Conservation (phyloP, 2,797 vertebrate species). For the Bovichtus diacanthus region DNA sequence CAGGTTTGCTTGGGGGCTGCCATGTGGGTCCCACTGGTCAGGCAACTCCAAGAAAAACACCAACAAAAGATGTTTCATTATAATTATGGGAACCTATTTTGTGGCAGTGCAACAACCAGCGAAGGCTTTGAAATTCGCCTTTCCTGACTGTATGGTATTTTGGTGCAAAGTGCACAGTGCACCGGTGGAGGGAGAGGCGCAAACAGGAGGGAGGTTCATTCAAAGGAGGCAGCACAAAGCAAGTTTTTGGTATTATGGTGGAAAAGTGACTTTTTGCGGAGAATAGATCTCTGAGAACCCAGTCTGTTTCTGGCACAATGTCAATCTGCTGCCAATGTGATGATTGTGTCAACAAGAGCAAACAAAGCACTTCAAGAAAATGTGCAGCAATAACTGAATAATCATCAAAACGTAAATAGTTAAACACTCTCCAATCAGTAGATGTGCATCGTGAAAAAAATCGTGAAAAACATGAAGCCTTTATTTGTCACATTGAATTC, state of each 20-base stretch:
- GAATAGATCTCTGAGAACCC: background rate
- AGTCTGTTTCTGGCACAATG: background rate
- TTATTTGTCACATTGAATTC: too few relatives aligned
- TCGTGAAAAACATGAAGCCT: too few relatives aligned
- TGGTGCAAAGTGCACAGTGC: background rate
- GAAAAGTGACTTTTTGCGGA: background rate
- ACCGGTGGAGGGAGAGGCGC: background rate
- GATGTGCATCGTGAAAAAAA: too few relatives aligned
- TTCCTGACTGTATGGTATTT: background rate
- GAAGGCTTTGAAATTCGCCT: background rate
- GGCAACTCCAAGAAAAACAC: constrained; percentile 83
- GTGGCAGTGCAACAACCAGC: background rate
- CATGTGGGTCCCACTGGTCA: constrained; percentile 96
- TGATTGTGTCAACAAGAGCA: background rate
- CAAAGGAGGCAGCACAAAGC: background rate
- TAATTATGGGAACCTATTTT: background rate
- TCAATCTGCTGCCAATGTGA: background rate
- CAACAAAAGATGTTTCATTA: constrained; percentile 14
- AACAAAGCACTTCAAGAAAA: background rate
- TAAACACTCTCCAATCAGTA: background rate
- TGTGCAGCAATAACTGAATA: background rate
- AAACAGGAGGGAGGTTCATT: background rate
- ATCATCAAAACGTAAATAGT: background rate
- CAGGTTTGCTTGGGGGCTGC: constrained; percentile 94
- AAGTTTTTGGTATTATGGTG: background rate